Conservation (phyloP, 2,888 invertebrate species). For the Tiliacea citrago region DNA sequence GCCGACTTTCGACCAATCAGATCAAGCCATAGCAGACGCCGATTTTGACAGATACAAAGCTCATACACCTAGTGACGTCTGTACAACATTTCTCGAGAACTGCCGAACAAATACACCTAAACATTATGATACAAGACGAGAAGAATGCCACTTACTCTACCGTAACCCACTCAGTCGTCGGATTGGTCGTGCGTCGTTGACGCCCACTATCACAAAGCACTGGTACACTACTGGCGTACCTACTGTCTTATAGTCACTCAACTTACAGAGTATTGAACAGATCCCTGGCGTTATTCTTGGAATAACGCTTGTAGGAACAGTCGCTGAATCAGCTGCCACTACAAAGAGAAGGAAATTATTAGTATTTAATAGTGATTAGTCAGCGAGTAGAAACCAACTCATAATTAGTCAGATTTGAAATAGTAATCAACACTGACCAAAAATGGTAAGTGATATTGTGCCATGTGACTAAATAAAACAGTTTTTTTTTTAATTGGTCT, state of each 20-base stretch:
- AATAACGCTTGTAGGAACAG: constrained; percentile 88
- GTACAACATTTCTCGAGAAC: constrained; percentile 42
- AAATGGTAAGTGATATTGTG: background rate
- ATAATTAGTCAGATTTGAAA: background rate
- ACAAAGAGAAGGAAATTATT: constrained; percentile 65
- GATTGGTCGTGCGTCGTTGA: constrained; percentile 64
- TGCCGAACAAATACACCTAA: constrained; percentile 13
- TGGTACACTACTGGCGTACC: constrained; percentile 63
- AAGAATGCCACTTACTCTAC: constrained; percentile 42
- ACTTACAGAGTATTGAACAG: constrained; percentile 87
- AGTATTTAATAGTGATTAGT: background rate
- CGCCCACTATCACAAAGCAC: constrained; percentile 76
- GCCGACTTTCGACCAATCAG: background rate
- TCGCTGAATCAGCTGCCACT: constrained; percentile 91
- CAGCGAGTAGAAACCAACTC: background rate
- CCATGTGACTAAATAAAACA: no score
- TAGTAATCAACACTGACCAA: background rate
- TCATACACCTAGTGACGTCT: background rate
- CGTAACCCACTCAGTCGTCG: constrained; percentile 64
- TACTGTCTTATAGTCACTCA: constrained; percentile 59
- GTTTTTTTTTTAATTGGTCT: no score
- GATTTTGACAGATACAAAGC: constrained; percentile 8
- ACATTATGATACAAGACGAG: constrained; percentile 44
- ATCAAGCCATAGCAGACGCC: background rate
- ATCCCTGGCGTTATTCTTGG: constrained; percentile 88